Conservation (phyloP, 2,888 invertebrate species). For the Cyclophora punctaria region DNA sequence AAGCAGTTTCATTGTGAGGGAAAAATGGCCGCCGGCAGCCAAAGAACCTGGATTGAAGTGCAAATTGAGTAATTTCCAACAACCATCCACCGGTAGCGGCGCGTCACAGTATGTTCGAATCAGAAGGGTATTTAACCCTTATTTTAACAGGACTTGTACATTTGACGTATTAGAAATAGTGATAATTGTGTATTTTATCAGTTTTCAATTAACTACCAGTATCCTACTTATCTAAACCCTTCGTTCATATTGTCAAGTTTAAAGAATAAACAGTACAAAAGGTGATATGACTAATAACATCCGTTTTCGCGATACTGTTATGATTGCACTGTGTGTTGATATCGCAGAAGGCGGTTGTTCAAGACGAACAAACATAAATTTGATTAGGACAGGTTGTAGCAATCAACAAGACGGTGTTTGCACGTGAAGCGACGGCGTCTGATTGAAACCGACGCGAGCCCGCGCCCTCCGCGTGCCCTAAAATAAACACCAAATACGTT, state of each 20-base stretch:
- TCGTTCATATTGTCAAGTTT: no score
- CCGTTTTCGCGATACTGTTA: constrained; percentile 1
- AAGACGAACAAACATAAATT: constrained; percentile 70
- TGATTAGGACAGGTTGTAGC: constrained; percentile 65
- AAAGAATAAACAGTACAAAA: no score
- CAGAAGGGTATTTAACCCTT: no score
- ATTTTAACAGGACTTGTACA: no score
- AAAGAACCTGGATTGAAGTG: constrained; percentile 70
- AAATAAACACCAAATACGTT: constrained; percentile 5
- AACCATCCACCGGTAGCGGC: constrained; percentile 22
- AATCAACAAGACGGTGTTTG: constrained; percentile 51
- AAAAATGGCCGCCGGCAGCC: constrained; percentile 70
- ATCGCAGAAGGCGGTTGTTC: constrained; percentile 31
- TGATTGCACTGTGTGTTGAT: constrained; percentile 9
- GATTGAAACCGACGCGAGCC: constrained; percentile 10
- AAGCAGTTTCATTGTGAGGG: constrained; percentile 31
- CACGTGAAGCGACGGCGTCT: constrained; percentile 27
- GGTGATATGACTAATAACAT: no score
- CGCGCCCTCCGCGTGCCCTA: constrained; percentile 7
- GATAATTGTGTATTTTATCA: no score
- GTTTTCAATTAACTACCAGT: no score
- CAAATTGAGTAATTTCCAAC: constrained; percentile 66
- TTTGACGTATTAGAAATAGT: no score
- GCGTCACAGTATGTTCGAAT: constrained; percentile 2
- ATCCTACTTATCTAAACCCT: no score